These are phyloP conservation scores for Aphidoletes aphidimyza DNA, from an alignment of 2,888 invertebrate genomes.

Conservation along the genomic window DNA sequence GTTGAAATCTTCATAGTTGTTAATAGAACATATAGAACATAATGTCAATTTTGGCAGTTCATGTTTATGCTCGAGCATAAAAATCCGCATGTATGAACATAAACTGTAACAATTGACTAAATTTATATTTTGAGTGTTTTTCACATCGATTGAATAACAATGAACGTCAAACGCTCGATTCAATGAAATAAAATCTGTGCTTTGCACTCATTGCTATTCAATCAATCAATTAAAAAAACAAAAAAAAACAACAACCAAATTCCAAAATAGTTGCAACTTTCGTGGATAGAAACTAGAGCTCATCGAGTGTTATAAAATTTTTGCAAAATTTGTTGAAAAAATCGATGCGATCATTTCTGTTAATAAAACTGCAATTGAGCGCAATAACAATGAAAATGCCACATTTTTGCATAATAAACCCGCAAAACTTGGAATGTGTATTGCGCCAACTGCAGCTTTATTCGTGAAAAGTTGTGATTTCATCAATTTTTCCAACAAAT, in stretches of 20 bases:
- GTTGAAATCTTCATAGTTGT: too few relatives aligned
- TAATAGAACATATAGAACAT: too few relatives aligned
- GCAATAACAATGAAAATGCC: neutral
- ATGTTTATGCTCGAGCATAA: neutral
- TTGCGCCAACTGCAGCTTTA: slow-evolving; percentile 52
- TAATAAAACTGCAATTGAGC: slow-evolving; percentile 52
- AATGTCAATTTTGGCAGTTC: neutral
- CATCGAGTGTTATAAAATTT: neutral
- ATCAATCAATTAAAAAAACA: neutral
- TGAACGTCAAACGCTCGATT: slow-evolving; percentile 30
- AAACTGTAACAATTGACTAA: neutral
- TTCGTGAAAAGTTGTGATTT: neutral
- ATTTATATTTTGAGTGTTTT: neutral
- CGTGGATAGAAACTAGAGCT: too few relatives aligned
- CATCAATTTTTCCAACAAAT: neutral
- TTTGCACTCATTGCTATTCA: slow-evolving; percentile 37
- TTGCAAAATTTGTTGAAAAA: neutral
- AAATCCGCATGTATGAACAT: neutral
- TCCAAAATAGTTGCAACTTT: neutral
- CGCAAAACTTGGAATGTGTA: neutral
- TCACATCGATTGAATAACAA: neutral
- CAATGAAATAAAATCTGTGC: too few relatives aligned
- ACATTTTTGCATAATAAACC: neutral
- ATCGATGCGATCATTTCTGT: neutral
- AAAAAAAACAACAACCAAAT: slow-evolving; percentile 24